These are phyloP conservation scores for Engraulis encrasicolus DNA, from an alignment of 2,113 vertebrate species.

Conservation along the genomic window DNA sequence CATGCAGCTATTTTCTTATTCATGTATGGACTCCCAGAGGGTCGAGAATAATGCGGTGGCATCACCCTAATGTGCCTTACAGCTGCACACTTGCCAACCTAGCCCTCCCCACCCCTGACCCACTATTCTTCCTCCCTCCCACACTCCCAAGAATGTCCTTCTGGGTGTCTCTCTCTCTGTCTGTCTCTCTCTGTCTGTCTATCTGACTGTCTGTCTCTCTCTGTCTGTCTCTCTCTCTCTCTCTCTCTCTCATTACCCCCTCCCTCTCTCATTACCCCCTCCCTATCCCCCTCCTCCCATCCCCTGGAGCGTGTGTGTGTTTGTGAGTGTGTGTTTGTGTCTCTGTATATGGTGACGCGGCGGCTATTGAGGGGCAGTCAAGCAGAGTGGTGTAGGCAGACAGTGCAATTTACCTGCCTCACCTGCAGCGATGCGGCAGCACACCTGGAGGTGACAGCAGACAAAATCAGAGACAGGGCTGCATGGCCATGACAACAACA, in stretches of 20 bases:
- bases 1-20: background rate
- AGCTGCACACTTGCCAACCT: background rate
- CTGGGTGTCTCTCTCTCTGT: too few species aligned
- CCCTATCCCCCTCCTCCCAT: background rate
- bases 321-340: background rate
- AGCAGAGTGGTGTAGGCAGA: constrained; percentile 23
- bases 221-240: background rate
- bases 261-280: background rate
- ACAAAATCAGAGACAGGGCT: constrained; percentile 36
- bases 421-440: constrained; percentile 28
- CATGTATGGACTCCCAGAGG: background rate
- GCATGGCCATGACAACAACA: too few species aligned
- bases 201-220: background rate
- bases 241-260: too few species aligned
- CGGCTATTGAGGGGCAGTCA: constrained; percentile 14
- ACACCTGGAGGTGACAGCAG: constrained; percentile 33
- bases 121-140: background rate
- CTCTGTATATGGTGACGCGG: background rate
- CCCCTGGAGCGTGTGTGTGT: background rate
- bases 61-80: background rate
- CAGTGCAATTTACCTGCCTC: constrained; percentile 28
- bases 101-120: background rate
- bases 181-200: too few species aligned
- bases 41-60: background rate
- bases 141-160: background rate